Conservation (phyloP, 37 sponge, comb jelly and placozoan species). For the Ephydatia muelleri region DNA sequence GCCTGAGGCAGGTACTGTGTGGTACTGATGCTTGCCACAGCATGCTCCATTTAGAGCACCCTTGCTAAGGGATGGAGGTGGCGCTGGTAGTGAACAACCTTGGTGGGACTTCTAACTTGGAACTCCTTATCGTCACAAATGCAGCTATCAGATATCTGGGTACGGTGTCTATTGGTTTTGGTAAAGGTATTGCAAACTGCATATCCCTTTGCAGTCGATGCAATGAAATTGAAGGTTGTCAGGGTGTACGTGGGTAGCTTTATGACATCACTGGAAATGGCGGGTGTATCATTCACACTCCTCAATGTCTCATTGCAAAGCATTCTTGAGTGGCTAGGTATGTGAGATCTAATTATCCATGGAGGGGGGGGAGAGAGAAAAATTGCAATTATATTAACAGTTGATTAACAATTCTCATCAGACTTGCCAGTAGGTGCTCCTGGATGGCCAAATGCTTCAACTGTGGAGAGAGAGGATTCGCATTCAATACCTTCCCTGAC, state of each 20-base stretch:
- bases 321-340: conserved; percentile 59
- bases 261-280: conserved; percentile 98
- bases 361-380: background rate
- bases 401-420: background rate
- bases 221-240: conserved; percentile 36
- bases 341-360: background rate
- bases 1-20: conserved; percentile 34
- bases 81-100: conserved; percentile 92
- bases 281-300: conserved; percentile 89
- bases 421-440: conserved; percentile 72
- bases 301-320: conserved; percentile 29
- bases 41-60: background rate
- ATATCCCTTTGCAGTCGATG: conserved; percentile 29
- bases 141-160: conserved; percentile 85
- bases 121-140: conserved; percentile 77
- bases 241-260: conserved; percentile 65
- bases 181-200: too few relatives aligned
- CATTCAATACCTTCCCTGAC: conserved; percentile 8
- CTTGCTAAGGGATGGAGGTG: conserved; percentile 61
- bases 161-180: background rate
- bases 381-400: background rate
- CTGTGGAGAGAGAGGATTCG: conserved; percentile 26
- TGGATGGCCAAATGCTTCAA: conserved; percentile 66
- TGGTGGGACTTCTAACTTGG: conserved; percentile 95
- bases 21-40: background rate